Conservation (phyloP, 2,797 vertebrate species). For the Pseudochirops cupreus region DNA sequence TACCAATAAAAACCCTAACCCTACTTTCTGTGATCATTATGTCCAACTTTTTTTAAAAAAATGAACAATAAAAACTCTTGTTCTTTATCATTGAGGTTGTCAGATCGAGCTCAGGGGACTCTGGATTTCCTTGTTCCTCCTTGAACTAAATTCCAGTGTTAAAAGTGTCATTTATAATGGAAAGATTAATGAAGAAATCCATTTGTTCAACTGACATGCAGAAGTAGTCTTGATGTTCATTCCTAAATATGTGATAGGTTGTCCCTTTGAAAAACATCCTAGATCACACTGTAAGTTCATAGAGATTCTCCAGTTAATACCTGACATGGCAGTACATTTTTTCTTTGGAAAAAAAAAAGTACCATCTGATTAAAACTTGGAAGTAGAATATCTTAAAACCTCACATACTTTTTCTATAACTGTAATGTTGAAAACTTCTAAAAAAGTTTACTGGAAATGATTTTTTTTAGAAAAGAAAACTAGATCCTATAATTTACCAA, state of each 20-base stretch:
- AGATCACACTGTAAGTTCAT: slow-evolving; percentile 27
- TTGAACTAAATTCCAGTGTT: slow-evolving; percentile 52
- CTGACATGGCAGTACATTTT: slow-evolving; percentile 11
- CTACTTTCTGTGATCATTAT: slow-evolving; percentile 83
- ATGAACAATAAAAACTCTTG: slow-evolving; percentile 77
- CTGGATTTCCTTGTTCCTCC: slow-evolving; percentile 63
- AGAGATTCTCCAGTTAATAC: slow-evolving; percentile 40
- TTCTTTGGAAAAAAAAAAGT: slow-evolving; percentile 28
- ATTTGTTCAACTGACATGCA: slow-evolving; percentile 60
- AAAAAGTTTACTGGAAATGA: neutral
- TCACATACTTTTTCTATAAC: neutral
- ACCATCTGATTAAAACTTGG: neutral
- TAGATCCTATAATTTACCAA: neutral
- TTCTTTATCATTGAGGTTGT: slow-evolving; percentile 82
- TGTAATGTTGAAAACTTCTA: neutral
- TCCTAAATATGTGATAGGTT: slow-evolving; percentile 36
- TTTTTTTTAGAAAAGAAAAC: slow-evolving; percentile 3
- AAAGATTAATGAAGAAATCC: slow-evolving; percentile 73
- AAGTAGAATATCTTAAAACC: slow-evolving; percentile 8
- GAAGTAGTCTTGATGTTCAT: slow-evolving; percentile 61
- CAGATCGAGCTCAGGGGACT: slow-evolving; percentile 71
- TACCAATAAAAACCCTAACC: slow-evolving; percentile 82
- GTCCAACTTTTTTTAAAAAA: slow-evolving; percentile 72
- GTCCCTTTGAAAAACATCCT: slow-evolving; percentile 57
- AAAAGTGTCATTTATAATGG: slow-evolving; percentile 64